These are phyloP conservation scores for Eupsittula cactorum DNA, from an alignment of 2,113 vertebrate genomes.

Conservation along the genomic window DNA sequence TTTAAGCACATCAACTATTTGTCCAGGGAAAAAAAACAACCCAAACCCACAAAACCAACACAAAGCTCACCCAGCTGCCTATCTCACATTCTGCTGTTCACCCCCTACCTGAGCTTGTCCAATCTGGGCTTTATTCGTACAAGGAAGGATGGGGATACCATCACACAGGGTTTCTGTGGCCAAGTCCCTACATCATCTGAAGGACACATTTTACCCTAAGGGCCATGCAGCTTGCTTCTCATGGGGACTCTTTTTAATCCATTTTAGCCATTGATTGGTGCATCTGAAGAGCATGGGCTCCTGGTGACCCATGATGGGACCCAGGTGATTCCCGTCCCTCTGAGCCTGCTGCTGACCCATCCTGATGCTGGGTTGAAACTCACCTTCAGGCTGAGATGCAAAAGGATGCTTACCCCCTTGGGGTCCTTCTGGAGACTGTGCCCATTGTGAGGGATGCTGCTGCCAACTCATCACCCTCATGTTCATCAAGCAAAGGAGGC, in stretches of 20 bases:
- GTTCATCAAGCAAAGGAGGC: too few species aligned
- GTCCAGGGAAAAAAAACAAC: neutral
- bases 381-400: too few species aligned
- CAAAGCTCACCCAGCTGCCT: neutral
- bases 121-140: neutral
- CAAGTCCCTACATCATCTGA: neutral
- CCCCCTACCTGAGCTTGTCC: neutral
- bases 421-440: fast-evolving
- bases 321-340: neutral
- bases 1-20: neutral
- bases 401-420: neutral
- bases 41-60: neutral
- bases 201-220: neutral
- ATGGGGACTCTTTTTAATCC: neutral
- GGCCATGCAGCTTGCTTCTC: too few species aligned
- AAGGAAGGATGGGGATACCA: neutral
- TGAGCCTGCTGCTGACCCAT: neutral
- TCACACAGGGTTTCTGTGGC: neutral
- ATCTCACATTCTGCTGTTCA: neutral
- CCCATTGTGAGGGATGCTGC: neutral
- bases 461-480: too few species aligned
- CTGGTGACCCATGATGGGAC: neutral
- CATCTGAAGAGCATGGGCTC: neutral
- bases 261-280: fast-evolving
- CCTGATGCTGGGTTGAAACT: neutral